Conservation (phyloP, 2,797 vertebrate genomes). For the Ctenopoma kingsleyae region DNA sequence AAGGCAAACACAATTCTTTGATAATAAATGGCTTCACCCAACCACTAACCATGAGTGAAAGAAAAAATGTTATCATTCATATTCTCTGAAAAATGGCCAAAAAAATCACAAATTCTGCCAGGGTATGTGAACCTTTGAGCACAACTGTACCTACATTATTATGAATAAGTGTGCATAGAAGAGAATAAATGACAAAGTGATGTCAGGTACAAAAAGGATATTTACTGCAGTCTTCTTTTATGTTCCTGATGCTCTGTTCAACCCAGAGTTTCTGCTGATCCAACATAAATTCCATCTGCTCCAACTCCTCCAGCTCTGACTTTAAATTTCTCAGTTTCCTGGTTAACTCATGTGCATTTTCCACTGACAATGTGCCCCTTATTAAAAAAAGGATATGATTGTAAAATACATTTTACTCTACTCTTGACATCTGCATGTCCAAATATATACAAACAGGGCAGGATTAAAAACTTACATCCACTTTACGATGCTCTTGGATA, state of each 20-base stretch:
- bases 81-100: too few relatives aligned
- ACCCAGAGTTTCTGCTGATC: constrained; percentile 94
- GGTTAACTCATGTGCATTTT: constrained; percentile 84
- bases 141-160: too few relatives aligned
- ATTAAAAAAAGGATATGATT: constrained; percentile 9
- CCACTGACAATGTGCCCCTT: constrained; percentile 89
- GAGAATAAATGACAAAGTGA: background rate
- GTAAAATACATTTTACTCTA: constrained; percentile 4
- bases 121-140: too few relatives aligned
- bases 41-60: too few relatives aligned
- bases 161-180: too few relatives aligned
- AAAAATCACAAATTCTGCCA: too few relatives aligned
- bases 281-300: constrained; percentile 88
- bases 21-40: too few relatives aligned
- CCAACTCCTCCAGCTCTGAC: constrained; percentile 91
- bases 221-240: constrained; percentile 92
- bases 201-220: constrained; percentile 87
- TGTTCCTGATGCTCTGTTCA: constrained; percentile 93
- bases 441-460: background rate
- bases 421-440: background rate
- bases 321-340: constrained; percentile 89
- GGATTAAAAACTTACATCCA: constrained; percentile 90
- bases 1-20: too few relatives aligned
- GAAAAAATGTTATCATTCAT: too few relatives aligned
- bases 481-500: constrained; percentile 93